Percentiles rank a stretch among this genome's conserved stretches.
Conservation (phyloP, 2,888 invertebrate genomes). For the Scaptomyza cyrtandrae region DNA sequence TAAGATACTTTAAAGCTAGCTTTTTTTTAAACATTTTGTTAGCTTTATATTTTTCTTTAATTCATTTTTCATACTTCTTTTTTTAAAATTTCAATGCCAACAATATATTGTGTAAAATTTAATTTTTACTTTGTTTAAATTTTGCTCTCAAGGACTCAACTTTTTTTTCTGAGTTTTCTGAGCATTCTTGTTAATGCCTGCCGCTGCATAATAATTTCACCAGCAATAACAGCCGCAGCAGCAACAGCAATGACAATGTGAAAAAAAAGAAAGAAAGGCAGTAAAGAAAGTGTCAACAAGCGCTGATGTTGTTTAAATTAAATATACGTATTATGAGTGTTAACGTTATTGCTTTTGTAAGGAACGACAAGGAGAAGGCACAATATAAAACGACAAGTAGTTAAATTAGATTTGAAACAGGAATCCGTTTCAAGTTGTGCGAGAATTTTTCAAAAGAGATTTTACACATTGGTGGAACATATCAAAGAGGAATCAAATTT, state of each 20-base stretch:
- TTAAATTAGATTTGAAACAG: slow-evolving; percentile 22
- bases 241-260: slow-evolving; percentile 30
- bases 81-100: too few species aligned
- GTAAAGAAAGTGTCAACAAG: slow-evolving; percentile 24
- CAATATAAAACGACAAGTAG: slow-evolving; percentile 27
- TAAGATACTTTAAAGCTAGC: too few species aligned
- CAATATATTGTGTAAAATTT: neutral
- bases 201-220: slow-evolving; percentile 66
- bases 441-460: neutral
- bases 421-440: slow-evolving; percentile 1
- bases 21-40: neutral
- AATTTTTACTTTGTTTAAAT: slow-evolving; percentile 32
- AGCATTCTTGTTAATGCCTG: slow-evolving; percentile 47
- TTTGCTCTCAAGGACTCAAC: slow-evolving; percentile 19
- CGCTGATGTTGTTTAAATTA: slow-evolving; percentile 29
- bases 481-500: slow-evolving; percentile 2
- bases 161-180: slow-evolving; percentile 32
- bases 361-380: slow-evolving; percentile 6
- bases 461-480: neutral
- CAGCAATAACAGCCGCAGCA: slow-evolving; percentile 1
- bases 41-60: neutral
- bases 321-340: slow-evolving; percentile 37
- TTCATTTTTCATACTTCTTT: neutral
- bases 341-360: slow-evolving; percentile 18
- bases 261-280: slow-evolving; percentile 33